Percentiles rank a stretch among this genome's conserved stretches.
Evolutionary conservation across 2,888 invertebrate genomes (phyloP).

Genomic region (Ophion ventricosus): DNA sequence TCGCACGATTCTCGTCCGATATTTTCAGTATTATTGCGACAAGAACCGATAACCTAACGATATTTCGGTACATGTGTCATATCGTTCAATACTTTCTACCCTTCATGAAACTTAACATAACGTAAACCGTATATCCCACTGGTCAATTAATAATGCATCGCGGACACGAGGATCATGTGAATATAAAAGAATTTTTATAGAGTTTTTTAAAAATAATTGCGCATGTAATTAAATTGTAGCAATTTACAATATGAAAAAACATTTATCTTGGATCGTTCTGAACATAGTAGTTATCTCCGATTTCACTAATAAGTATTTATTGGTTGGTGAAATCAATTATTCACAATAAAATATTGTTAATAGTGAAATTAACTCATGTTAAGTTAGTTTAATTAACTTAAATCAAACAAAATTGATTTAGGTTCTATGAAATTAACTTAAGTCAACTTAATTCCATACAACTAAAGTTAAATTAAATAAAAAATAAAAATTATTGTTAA

Average conservation of each 20-base stretch:
- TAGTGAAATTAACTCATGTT: too few species aligned
- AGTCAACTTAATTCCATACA: too few species aligned
- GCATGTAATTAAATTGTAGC: too few species aligned
- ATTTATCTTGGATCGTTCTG: too few species aligned
- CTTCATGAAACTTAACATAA: neutral
- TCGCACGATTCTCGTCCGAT: neutral
- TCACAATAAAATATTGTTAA: neutral
- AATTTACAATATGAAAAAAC: too few species aligned
- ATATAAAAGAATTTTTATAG: neutral
- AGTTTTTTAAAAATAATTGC: neutral
- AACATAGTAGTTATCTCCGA: neutral
- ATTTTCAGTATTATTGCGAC: conserved; percentile 16
- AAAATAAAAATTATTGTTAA: too few species aligned
- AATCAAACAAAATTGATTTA: too few species aligned
- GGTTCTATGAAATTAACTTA: too few species aligned
- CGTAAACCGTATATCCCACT: neutral
- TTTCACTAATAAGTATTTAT: neutral
- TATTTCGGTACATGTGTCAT: conserved; percentile 3
- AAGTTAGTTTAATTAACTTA: too few species aligned
- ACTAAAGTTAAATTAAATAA: too few species aligned
- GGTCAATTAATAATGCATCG: neutral
- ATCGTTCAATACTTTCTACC: neutral
- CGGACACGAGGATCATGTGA: neutral
- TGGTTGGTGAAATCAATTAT: neutral
- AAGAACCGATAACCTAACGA: neutral